Base-by-base conservation (phyloP, 2,888 invertebrate genomes). In the Lobophora halterata region DNA sequence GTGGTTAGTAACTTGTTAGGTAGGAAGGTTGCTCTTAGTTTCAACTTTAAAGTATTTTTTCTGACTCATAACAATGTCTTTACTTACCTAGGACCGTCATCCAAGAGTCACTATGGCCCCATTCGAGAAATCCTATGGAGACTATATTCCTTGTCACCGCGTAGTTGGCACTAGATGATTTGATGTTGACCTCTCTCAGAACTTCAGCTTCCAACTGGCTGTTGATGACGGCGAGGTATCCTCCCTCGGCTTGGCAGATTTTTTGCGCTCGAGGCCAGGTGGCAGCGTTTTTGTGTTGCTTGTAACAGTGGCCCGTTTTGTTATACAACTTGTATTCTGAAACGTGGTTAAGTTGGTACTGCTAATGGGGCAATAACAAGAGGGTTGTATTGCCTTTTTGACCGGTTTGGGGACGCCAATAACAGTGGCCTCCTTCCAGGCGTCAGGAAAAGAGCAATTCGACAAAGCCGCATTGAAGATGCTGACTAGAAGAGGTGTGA, bases 211-310 rank as follows among this genome's bases (percentile, higher is more conserved):
- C 36, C 3, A 11, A 18, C 0, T 2, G 10, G 11, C 19, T 30
- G 37, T 37, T 30, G 9, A 37, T 25, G 19, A 37, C 14, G 9
- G 37, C 30, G 20, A 37, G 37, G 11, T 30, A 8, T 6, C 37
- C 37, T 2, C 37, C 37, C 3, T 37, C 37, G 0, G 20, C 14
- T 1, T 14, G 14, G 8, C 37, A 37, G 6, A 30, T 25, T 3
- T 25, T 14, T 6, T 6, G 25, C 7, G 37, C 37, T 2, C 28
- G 24, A 5, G 18, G 19, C 37, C 37, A 37, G 0, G 30, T 25
- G 2, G 18, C 25, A 2, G 18, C 9, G 6, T 25, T n/a, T 1
- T 5, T 14, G 11, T 37, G 37, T 10, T 20, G 30, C 6, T 37
- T 37, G 20, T 30, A 23, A 10, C 37, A 37, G 25, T 37, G 29